A percentile compares a stretch with the other conserved stretches of the same genome.
phyloP scores from a whole-genome alignment of 2,888 invertebrate genomes.

The Chydorus sphaericus region DNA sequence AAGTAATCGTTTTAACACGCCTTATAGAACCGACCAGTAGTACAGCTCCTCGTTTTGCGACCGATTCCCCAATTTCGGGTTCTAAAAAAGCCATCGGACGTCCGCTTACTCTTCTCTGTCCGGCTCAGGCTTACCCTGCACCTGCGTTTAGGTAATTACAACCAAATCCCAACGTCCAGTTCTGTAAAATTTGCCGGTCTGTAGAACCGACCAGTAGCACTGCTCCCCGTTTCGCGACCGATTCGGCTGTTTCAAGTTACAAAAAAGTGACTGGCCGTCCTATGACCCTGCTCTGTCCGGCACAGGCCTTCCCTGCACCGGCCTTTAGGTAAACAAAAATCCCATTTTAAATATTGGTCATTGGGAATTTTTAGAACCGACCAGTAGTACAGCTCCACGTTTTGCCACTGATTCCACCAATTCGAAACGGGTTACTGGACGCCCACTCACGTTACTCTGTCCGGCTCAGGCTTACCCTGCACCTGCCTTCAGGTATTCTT shows the following conservation, averaged over 20 bases:
- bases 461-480: constrained; percentile 57
- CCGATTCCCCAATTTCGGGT: constrained; percentile 20
- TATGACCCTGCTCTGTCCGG: constrained; percentile 13
- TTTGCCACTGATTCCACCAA: constrained; percentile 16
- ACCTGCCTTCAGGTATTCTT: constrained; percentile 54
- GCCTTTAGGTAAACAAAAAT: constrained; percentile 13
- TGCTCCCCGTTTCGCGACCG: constrained; percentile 43
- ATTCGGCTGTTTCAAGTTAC: constrained; percentile 1
- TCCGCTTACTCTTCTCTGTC: constrained; percentile 44
- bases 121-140: constrained; percentile 45
- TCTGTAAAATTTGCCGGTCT: neutral
- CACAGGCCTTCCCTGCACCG: constrained; percentile 15
- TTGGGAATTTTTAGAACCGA: constrained; percentile 22
- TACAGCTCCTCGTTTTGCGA: constrained; percentile 14
- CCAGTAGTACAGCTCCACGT: constrained; percentile 22
- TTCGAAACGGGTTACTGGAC: neutral
- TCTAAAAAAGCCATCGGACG: constrained; percentile 19
- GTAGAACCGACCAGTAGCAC: constrained; percentile 51
- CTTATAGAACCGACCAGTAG: constrained; percentile 15
- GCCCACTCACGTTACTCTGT: constrained; percentile 37
- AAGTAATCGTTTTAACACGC: neutral
- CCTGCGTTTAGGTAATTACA: constrained; percentile 44
- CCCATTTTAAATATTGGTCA: neutral
- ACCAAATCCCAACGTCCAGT: neutral
- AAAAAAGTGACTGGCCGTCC: constrained; percentile 4